Base-by-base conservation (phyloP, 1,140 invertebrate species). In the Halictus rubicundus region DNA sequence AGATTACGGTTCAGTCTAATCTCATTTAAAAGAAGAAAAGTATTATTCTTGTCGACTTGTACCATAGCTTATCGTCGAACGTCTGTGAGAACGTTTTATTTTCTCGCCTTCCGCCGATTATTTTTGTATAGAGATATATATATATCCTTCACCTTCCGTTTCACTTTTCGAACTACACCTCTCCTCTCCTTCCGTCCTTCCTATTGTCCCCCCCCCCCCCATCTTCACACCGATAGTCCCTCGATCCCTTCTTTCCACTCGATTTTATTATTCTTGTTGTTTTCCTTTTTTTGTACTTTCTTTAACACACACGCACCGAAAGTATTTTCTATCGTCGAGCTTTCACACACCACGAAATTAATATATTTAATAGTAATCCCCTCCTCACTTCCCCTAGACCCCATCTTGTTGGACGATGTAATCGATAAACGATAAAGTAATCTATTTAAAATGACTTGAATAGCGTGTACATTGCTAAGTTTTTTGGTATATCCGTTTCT, bases 401-500 rank as follows among this genome's bases (percentile, higher is more conserved):
- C 71, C 87, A 86, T 87, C 86, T 86, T 88, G 82, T 88, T 89
- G 88, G 80, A 90, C 83, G 83, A 89, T 91, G 85, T 90, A 90
- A 91, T 87, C 88, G 81, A 90, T 86, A 85, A 84, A 79, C 68
- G 79, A 82, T 90, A 83, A 88, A 87, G 80, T 64, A 87, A 90
- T 89, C 81, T 91, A 91, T 91, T 91, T 91, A 91, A 91, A 89
- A 49, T 84, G 84, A 90, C 85, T 85, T 89, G 82, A 88, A 85
- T 91, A 91, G 87, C 86, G 82, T 92, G 91, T 92, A 91, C 88
- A 91, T 90, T 92, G 90, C 87, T 92, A 88, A 92, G 90, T 92
- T 91, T 89, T 86, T 84, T 86, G 82, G 83, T 91, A 91, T 92
- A 90, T 91, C 91, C 83, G 89, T 90, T 91, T 91, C 89, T 90